phyloP scores from a whole-genome alignment of 2,113 vertebrate species.

The Sakesphorus luctuosus region DNA sequence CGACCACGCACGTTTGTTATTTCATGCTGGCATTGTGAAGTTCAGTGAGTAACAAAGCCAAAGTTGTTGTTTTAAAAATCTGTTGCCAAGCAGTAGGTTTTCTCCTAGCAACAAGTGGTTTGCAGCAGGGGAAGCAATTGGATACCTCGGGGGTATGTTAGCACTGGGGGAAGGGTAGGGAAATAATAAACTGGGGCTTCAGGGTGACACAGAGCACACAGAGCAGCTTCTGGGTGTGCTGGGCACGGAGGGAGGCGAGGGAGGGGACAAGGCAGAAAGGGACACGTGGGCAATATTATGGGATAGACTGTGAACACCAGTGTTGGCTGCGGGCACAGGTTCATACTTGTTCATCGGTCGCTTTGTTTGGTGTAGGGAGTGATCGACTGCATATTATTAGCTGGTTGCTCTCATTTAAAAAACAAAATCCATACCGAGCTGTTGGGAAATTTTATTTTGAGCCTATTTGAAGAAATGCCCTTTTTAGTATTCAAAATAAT shows the following conservation, averaged over 20 bases:
- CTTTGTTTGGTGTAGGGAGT: neutral
- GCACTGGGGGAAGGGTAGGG: neutral
- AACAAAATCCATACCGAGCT: neutral
- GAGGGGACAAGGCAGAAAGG: neutral
- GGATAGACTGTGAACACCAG: neutral
- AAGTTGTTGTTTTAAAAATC: conserved; percentile 51
- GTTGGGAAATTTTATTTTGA: neutral
- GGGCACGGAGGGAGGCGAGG: neutral
- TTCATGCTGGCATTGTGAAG: neutral
- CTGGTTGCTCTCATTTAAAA: neutral
- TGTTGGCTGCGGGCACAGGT: neutral
- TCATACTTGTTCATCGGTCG: neutral
- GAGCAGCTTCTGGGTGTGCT: neutral
- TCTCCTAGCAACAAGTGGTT: conserved; percentile 64
- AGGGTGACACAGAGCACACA: rapidly evolving
- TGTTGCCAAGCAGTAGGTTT: conserved; percentile 59
- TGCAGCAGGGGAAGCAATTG: conserved; percentile 36
- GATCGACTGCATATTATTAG: neutral
- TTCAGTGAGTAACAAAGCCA: conserved; percentile 33
- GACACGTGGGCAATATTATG: neutral
- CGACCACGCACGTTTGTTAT: neutral
- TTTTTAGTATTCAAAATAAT: neutral
- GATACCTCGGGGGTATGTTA: conserved; percentile 19
- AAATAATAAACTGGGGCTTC: neutral
- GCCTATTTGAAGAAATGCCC: neutral